A percentile compares a stretch with the other conserved stretches of the same genome.
These are phyloP conservation scores for Sphaerophoria taeniata DNA, from an alignment of 2,888 invertebrate species.

Conservation along the genomic window DNA sequence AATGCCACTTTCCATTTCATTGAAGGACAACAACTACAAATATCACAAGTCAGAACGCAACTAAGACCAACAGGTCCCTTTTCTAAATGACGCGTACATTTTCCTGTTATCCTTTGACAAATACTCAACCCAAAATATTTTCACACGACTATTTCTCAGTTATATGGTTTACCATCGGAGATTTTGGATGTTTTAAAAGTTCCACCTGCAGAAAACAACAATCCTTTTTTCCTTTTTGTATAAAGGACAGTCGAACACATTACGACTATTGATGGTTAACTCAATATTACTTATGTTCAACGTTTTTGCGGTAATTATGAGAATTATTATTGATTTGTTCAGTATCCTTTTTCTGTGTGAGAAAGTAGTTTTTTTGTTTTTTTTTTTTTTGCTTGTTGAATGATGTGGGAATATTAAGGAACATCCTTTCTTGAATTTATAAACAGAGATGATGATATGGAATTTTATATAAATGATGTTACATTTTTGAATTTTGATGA, in stretches of 20 bases:
- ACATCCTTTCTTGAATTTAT: conserved; percentile 5
- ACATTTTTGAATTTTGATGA: conserved; percentile 15
- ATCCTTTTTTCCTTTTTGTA: conserved; percentile 55
- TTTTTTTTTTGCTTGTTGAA: conserved; percentile 25
- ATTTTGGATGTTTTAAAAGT: conserved; percentile 15
- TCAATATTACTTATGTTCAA: conserved; percentile 18
- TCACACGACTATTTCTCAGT: conserved; percentile 51
- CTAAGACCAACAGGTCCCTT: conserved; percentile 59
- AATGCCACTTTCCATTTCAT: conserved; percentile 66
- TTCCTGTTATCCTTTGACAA: conserved; percentile 68
- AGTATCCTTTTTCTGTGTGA: conserved; percentile 41
- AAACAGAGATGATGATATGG: conserved; percentile 35
- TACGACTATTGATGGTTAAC: conserved; percentile 32
- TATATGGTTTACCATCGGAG: not conserved
- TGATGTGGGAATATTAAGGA: conserved; percentile 50
- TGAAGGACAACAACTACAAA: conserved; percentile 30
- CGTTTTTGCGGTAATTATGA: conserved; percentile 45
- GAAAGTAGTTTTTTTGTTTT: conserved; percentile 32
- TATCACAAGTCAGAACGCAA: not conserved
- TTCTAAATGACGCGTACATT: conserved; percentile 54
- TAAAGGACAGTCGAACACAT: conserved; percentile 39
- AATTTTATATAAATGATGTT: conserved; percentile 57
- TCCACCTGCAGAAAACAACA: conserved; percentile 61
- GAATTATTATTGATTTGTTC: not conserved
- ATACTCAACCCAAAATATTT: conserved; percentile 45